Evolutionary conservation across 2,797 vertebrate genomes (phyloP).

Genomic region (Pseudotriccus pelzelni): DNA sequence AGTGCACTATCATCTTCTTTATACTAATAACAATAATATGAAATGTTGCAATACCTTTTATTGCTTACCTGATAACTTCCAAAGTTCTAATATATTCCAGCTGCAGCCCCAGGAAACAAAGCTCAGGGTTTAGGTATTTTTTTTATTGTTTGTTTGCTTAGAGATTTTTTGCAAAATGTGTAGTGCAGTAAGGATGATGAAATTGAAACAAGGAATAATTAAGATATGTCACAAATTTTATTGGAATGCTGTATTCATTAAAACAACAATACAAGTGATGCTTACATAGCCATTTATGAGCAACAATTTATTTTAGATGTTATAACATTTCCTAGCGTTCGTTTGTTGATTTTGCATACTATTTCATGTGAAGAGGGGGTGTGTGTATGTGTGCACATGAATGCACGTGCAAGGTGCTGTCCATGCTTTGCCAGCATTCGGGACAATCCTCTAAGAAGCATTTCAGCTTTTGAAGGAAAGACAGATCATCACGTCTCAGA

Average conservation of each 20-base stretch:
- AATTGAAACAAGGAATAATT: background rate
- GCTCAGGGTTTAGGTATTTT: background rate
- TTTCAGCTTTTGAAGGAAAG: background rate
- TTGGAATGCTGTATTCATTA: background rate
- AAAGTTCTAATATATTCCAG: background rate
- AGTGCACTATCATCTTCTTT: background rate
- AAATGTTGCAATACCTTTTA: background rate
- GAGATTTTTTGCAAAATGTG: background rate
- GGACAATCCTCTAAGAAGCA: background rate
- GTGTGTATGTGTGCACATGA: background rate
- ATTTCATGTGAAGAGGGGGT: rapidly evolving
- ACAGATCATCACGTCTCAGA: background rate
- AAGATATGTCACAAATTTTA: background rate
- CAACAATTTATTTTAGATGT: background rate
- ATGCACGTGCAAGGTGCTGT: background rate
- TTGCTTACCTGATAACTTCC: background rate
- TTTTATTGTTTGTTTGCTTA: background rate
- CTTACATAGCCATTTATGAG: background rate
- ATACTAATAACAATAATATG: background rate
- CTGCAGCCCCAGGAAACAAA: background rate
- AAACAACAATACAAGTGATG: background rate
- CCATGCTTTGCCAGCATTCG: background rate
- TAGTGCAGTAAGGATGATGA: background rate
- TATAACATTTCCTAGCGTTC: background rate
- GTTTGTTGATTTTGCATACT: background rate